Base-by-base conservation (phyloP, 2,113 vertebrate species). In the Onychorhynchus coronatus region DNA sequence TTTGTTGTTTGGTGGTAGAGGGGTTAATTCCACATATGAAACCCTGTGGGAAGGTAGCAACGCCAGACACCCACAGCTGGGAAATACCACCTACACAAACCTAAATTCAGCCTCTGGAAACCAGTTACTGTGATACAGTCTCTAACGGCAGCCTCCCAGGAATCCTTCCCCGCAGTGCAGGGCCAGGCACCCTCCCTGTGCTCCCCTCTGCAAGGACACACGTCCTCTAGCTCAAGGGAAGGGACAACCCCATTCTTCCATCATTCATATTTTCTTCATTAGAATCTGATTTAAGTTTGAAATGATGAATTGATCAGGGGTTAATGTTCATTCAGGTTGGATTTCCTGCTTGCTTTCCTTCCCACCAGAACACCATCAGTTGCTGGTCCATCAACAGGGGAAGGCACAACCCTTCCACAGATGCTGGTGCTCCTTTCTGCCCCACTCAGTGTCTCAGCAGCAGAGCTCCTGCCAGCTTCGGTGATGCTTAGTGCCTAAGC, bases 71-170 rank as follows among this genome's bases (percentile, higher is more conserved):
- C 95, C 87, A 86, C 93, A 88, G 91, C 91, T 94, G 93, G 95
- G 92, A 82, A 91, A 81, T 42, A 27, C 84, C 56, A 82, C 92
- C 95, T 83, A 92, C 95, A 28, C 55, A 89, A 84, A 87, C 81
- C 94, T 95, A 94, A 95, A 94, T 94, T 91, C 68, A 84, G 95
- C 66, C 84, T 95, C 93, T 96, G 93, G 93, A 77, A 95, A 90
- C 4, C 56, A 79, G 95, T 91, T 95, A 92, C 95, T 85, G 92
- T 56, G 93, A 95, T 97, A 95, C 93, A 39, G 87, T 91, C 80
- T 91, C 93, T 35, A 95, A 91, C 9, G 25, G 77, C 92, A 96
- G 92, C 66, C 73, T 70, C 3, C 12, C 83, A 78, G 61, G 79
- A 79, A 53, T 65, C 75, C 44, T 7, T 83, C 44, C 44, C 79